These are phyloP conservation scores for Dryas iulia DNA, from an alignment of 1,140 invertebrate genomes.

Conservation along the genomic window DNA sequence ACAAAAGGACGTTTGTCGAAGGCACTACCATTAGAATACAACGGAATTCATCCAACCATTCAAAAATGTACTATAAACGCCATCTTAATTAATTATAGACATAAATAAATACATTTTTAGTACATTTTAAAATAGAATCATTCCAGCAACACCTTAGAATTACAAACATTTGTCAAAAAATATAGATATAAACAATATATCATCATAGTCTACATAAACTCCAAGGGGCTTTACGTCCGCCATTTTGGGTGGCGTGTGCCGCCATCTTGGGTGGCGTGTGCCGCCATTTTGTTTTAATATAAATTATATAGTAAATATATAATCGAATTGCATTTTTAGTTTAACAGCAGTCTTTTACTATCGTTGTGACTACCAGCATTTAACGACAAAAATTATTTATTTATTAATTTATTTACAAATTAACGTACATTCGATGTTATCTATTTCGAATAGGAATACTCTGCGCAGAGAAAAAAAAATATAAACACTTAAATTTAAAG, in stretches of 20 bases:
- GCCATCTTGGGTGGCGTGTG: neutral
- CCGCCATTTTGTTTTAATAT: neutral
- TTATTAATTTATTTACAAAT: conserved; percentile 45
- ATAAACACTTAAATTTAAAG: conserved; percentile 40
- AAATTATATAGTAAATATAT: neutral
- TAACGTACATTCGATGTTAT: neutral
- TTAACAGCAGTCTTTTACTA: conserved; percentile 70
- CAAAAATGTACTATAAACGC: conserved; percentile 13
- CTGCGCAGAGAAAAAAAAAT: conserved; percentile 56
- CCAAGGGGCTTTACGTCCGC: neutral
- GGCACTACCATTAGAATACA: conserved; percentile 54
- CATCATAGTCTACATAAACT: conserved; percentile 16
- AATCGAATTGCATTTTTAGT: neutral
- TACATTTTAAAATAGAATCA: conserved; percentile 10
- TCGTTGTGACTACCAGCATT: conserved; percentile 78
- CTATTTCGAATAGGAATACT: conserved; percentile 69
- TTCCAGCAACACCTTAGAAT: conserved; percentile 39
- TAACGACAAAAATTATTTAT: conserved; percentile 53
- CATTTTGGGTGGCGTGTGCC: neutral
- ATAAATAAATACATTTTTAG: neutral
- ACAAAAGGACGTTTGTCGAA: conserved; percentile 75
- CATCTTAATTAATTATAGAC: conserved; percentile 1
- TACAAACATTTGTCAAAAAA: conserved; percentile 74
- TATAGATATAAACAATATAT: conserved; percentile 71
- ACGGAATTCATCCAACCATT: conserved; percentile 8